Evolutionary conservation across 92 coral and sea anemone species (phyloP), one percentile per base, ranked within the genome.

Genomic region (Anthopleura xanthogrammica): DNA sequence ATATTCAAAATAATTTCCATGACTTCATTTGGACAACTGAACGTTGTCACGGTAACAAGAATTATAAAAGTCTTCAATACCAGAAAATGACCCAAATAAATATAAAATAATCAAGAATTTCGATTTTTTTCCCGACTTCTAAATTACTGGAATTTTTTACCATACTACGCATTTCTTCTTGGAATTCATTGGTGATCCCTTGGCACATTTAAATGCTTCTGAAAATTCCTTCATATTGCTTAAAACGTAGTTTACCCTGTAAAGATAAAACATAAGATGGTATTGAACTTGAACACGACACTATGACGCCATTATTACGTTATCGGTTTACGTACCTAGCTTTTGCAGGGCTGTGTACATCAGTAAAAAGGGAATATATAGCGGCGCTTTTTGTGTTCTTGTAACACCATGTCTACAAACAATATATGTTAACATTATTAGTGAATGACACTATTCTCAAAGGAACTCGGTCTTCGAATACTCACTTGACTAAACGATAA

Each of bases 111-210:
- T 54, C 50, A 54, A 2, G 58, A 54, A 54, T 54, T 5, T 50
- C 54, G 54, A 50, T 29, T 46, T 5, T 46, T 46, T 46, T 6
- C 50, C 6, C 2, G 50, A 46, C 50, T 46, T 46, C 7, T 46
- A 46, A 46, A 46, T 9, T 5, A 46, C 9, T 46, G 50, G 7
- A 46, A 46, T 29, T 29, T 29, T 12, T 13, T 82, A 91, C 97
- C 97, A 93, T 9, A 93, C 77, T 48, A 78, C 65, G 58, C 97
- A 93, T 77, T 89, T 91, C 77, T 87, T 79, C 57, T 78, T 78
- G 10, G 97, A 93, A 75, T 93, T 93, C 97, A 93, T 93, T 60
- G 93, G 89, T 41, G 95, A 84, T 24, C 97, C 97, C 57, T 83
- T 36, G 3, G 91, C 91, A 54, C 97, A 93, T 13, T 89, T 79